Evolutionary conservation across 2,888 invertebrate species (phyloP).

Genomic region (Coelopa pilipes): DNA sequence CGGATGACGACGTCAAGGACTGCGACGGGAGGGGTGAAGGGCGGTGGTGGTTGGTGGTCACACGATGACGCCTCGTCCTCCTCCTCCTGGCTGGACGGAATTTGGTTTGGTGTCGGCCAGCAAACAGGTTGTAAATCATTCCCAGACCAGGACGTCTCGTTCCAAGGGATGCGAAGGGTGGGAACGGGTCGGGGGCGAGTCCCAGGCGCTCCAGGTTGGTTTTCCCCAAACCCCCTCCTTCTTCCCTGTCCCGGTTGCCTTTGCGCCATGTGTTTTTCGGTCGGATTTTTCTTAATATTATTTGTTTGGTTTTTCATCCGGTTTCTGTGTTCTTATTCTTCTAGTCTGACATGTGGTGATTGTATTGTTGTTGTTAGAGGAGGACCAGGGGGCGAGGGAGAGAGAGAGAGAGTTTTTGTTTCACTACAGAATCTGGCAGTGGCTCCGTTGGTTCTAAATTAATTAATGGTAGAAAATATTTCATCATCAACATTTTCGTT

Average conservation of each 20-base stretch:
- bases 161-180: neutral
- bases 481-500: too few relatives aligned
- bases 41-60: too few relatives aligned
- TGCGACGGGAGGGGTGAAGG: neutral
- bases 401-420: too few relatives aligned
- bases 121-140: constrained; percentile 27
- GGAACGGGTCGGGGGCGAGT: neutral
- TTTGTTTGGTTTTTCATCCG: neutral
- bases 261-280: neutral
- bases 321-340: neutral
- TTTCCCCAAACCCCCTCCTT: neutral
- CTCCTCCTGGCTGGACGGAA: neutral
- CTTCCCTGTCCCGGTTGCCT: neutral
- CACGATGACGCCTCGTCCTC: too few relatives aligned
- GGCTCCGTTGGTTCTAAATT: too few relatives aligned
- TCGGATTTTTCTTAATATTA: neutral
- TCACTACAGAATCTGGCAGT: too few relatives aligned
- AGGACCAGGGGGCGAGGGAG: too few relatives aligned
- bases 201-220: neutral
- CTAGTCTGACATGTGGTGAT: neutral
- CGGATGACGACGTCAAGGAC: constrained; percentile 5
- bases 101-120: constrained; percentile 2
- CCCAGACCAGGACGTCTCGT: neutral
- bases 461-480: too few relatives aligned
- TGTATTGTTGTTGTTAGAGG: neutral